Evolutionary conservation across 2,797 vertebrate genomes (phyloP).

Genomic region (Halcyon smyrnensis): DNA sequence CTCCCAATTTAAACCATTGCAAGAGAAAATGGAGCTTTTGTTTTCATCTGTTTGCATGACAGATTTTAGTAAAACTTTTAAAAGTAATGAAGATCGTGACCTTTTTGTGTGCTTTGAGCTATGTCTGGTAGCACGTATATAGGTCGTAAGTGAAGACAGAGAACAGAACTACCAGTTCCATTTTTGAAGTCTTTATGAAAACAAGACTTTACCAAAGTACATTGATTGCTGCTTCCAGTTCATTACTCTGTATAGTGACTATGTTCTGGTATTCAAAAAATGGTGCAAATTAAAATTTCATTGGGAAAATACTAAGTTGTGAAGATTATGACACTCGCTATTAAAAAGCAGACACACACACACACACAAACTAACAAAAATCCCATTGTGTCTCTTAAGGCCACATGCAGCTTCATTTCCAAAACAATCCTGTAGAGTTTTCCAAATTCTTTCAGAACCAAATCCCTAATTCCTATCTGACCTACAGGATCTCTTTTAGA

Average conservation of each 20-base stretch:
- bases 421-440: background rate
- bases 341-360: background rate
- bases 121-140: background rate
- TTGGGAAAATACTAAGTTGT: background rate
- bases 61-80: background rate
- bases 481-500: background rate
- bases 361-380: background rate
- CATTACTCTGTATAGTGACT: background rate
- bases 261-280: background rate
- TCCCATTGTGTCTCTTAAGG: background rate
- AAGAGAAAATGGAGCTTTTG: background rate
- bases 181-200: background rate
- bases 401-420: background rate
- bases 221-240: background rate
- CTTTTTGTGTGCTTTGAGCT: background rate
- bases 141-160: background rate
- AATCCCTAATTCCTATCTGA: background rate
- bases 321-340: background rate
- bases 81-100: background rate
- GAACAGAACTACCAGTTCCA: background rate
- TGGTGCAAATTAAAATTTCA: background rate
- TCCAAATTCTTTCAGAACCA: background rate
- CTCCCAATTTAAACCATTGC: background rate
- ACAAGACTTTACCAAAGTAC: background rate
- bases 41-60: background rate